Evolutionary conservation across 64 coral and sea anemone genomes (phyloP).

Genomic region (Pachyseris speciosa): DNA sequence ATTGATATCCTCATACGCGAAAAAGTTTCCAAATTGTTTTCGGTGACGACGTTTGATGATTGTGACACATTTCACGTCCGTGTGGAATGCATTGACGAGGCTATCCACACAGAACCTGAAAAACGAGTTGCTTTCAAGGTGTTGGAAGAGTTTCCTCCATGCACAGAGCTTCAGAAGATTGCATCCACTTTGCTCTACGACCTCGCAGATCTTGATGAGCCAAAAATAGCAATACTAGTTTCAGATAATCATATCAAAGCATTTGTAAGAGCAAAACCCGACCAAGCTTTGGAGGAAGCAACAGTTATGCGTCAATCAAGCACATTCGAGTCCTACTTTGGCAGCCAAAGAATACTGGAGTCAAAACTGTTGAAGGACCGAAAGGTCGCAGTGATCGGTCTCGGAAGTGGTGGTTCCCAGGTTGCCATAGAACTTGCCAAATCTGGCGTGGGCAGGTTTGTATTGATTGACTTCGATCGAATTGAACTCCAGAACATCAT

Average conservation of each 20-base stretch:
- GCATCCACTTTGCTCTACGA: not conserved
- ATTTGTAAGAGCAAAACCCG: not conserved
- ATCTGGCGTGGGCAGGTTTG: slow-evolving; percentile 82
- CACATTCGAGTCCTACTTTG: not conserved
- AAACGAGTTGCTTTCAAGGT: slow-evolving; percentile 53
- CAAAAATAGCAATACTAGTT: slow-evolving; percentile 62
- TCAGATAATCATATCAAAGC: not conserved
- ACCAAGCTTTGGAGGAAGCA: not conserved
- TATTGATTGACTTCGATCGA: slow-evolving; percentile 85
- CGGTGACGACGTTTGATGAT: slow-evolving; percentile 28
- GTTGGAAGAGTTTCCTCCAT: slow-evolving; percentile 35
- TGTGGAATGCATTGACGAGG: not conserved
- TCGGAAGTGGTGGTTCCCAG: slow-evolving; percentile 86
- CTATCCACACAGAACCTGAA: not conserved
- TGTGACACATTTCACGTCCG: slow-evolving; percentile 56
- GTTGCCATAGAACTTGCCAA: slow-evolving; percentile 86
- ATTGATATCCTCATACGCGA: slow-evolving; percentile 52
- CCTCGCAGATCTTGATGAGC: not conserved
- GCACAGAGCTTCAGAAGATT: not conserved
- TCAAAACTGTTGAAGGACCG: slow-evolving; percentile 68
- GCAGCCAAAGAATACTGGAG: slow-evolving; percentile 48
- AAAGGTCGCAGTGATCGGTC: slow-evolving; percentile 77
- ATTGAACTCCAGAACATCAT: slow-evolving; percentile 85
- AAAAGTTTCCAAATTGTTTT: slow-evolving; percentile 13
- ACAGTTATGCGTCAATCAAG: not conserved